Base-by-base conservation (phyloP, 2,797 vertebrate species). In the Sorex maritimensis region DNA sequence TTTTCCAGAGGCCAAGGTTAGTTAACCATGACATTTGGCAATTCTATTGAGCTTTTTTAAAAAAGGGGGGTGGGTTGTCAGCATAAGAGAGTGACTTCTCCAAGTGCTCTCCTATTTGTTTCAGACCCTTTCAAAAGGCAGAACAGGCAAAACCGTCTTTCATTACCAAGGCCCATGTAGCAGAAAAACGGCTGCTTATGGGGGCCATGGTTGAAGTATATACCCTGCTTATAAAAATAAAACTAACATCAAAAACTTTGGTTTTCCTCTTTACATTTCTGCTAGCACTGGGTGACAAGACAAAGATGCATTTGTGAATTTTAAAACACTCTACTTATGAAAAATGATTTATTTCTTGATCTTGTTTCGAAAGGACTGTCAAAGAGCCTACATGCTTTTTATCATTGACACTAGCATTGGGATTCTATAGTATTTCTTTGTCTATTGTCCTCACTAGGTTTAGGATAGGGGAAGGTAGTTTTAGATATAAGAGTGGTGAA, bases 211-310 rank as follows among this genome's bases (percentile, higher is more conserved):
- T 92, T 84, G 93, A n/a, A 88, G 26, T 49, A 75, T 38, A 69
- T 93, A 91, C 72, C 61, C 82, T 86, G 78, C 94, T 95, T 91
- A 91, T 11, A 61, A 93, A 96, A 93, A 92, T 81, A 90, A 95
- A 95, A 95, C 38, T 23, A 87, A 88, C 86, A 95, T 94, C 49
- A 71, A 86, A 88, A 93, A 90, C 86, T 95, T 94, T 93, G 93
- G 83, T 95, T 95, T 96, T 93, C 15, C 58, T 91, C 68, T 73
- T 94, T 55, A 86, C 13, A 83, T 61, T 92, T 94, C 90, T 96
- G 55, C 82, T 94, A 90, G 8, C 80, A 81, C 58, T 90, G 65
- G 30, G 55, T 88, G 73, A 92, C 34, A 84, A 92, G 15, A 34
- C 68, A 71, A 34, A 34, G 86, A 81, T 30, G 15, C 46, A 38